These are phyloP conservation scores for Stictocephala bisonia DNA, from an alignment of 2,888 invertebrate species.

Conservation along the genomic window DNA sequence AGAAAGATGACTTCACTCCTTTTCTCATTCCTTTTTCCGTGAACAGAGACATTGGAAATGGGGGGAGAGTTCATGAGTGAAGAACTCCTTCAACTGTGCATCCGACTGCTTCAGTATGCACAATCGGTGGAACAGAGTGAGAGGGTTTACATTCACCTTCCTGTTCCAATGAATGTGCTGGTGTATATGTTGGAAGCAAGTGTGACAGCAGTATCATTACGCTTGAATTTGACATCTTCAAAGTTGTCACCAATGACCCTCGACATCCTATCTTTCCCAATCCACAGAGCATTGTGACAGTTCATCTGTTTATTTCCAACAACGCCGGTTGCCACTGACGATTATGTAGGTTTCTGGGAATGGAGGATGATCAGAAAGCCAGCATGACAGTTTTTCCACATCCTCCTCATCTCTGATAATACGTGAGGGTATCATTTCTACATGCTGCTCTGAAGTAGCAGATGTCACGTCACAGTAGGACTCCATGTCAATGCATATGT, in stretches of 20 bases:
- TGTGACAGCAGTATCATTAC: slow-evolving; percentile 35
- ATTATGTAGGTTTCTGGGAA: slow-evolving; percentile 51
- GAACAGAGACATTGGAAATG: slow-evolving; percentile 55
- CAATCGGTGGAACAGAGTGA: slow-evolving; percentile 57
- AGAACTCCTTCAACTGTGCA: slow-evolving; percentile 51
- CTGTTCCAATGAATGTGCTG: no score
- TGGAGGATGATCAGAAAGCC: slow-evolving; percentile 56
- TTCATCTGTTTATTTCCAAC: slow-evolving; percentile 50
- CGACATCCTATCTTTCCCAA: slow-evolving; percentile 48
- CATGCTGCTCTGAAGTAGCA: slow-evolving; percentile 53
- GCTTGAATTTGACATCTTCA: slow-evolving; percentile 30
- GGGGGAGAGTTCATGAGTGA: slow-evolving; percentile 56
- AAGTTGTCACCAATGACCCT: slow-evolving; percentile 52
- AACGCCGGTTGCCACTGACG: slow-evolving; percentile 53
- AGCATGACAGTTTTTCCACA: slow-evolving; percentile 53
- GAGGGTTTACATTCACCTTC: slow-evolving; percentile 54
- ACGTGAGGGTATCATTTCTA: slow-evolving; percentile 54
- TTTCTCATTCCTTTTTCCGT: slow-evolving; percentile 57
- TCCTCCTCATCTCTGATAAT: slow-evolving; percentile 55
- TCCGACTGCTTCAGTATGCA: slow-evolving; percentile 47
- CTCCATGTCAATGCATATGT: slow-evolving; percentile 53
- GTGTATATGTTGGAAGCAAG: no score
- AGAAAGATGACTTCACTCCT: slow-evolving; percentile 51
- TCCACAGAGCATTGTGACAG: slow-evolving; percentile 54
- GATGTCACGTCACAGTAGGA: slow-evolving; percentile 46